Evolutionary conservation across 53 echinoderm and acorn worm species (phyloP).

Genomic region (Paracentrotus lividus): DNA sequence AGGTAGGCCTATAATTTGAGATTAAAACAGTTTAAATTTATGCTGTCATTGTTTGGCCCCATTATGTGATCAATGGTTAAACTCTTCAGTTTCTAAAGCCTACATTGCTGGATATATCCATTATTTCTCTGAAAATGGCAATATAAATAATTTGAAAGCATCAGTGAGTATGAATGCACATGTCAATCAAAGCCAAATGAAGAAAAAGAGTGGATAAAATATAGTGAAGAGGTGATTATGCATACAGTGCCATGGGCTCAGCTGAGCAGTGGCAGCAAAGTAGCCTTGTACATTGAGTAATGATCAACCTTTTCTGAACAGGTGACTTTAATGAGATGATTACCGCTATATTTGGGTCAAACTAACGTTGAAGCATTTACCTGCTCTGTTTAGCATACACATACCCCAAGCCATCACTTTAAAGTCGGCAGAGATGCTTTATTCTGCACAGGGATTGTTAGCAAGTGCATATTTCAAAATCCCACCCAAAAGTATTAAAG

Average conservation of each 20-base stretch:
- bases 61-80: too few relatives aligned
- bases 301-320: background rate
- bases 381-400: background rate
- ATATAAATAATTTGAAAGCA: slow-evolving; percentile 2
- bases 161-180: background rate
- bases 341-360: background rate
- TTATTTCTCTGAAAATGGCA: too few relatives aligned
- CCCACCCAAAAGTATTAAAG: too few relatives aligned
- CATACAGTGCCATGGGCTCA: background rate
- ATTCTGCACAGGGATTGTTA: too few relatives aligned
- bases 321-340: background rate
- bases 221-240: background rate
- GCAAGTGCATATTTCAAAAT: too few relatives aligned
- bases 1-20: too few relatives aligned
- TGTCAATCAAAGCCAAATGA: background rate
- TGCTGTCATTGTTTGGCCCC: too few relatives aligned
- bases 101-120: background rate
- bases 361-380: background rate
- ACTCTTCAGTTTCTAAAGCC: too few relatives aligned
- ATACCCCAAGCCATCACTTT: too few relatives aligned
- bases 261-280: background rate
- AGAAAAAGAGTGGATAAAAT: background rate
- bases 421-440: too few relatives aligned
- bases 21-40: too few relatives aligned
- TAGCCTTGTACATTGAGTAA: background rate